Percentiles rank a stretch among this genome's conserved stretches.
Evolutionary conservation across 2,113 vertebrate species (phyloP).

Genomic region (Cyanoramphus novaezelandiae): DNA sequence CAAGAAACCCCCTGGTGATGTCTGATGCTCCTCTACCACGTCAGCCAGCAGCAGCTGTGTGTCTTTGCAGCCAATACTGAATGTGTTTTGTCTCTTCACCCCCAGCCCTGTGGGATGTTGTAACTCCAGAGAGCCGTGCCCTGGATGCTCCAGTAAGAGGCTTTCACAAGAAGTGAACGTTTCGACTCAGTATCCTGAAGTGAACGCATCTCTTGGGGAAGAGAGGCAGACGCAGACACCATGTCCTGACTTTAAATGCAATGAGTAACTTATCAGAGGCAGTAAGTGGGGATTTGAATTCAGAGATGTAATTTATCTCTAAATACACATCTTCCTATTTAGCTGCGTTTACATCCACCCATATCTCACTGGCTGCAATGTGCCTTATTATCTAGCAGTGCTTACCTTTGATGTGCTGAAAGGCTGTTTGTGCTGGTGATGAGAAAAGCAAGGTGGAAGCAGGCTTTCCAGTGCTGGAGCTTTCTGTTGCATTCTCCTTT

Average conservation of each 20-base stretch:
- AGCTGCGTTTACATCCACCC: neutral
- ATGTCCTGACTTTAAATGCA: neutral
- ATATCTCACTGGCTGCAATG: neutral
- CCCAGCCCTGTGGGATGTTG: accelerated
- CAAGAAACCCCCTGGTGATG: neutral
- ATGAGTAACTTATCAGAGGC: neutral
- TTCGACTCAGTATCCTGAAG: neutral
- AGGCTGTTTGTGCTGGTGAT: neutral
- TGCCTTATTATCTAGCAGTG: neutral
- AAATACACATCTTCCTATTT: slow-evolving; percentile 42
- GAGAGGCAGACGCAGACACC: neutral
- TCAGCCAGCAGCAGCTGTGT: neutral
- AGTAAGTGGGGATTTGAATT: slow-evolving; percentile 18
- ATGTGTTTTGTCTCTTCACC: neutral
- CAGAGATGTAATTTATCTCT: slow-evolving; percentile 17
- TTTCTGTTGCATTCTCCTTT: neutral
- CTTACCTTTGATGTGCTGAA: slow-evolving; percentile 28
- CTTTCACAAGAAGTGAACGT: neutral
- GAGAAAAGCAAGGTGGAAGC: neutral
- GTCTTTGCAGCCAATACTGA: neutral
- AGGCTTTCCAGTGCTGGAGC: neutral
- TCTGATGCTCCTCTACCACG: neutral
- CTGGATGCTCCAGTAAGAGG: neutral
- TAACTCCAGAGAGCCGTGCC: neutral
- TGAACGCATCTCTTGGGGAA: neutral